Percentiles rank a stretch among this genome's conserved stretches.
Conservation (phyloP, 2,888 invertebrate species). For the Gasteruption jaculator region DNA sequence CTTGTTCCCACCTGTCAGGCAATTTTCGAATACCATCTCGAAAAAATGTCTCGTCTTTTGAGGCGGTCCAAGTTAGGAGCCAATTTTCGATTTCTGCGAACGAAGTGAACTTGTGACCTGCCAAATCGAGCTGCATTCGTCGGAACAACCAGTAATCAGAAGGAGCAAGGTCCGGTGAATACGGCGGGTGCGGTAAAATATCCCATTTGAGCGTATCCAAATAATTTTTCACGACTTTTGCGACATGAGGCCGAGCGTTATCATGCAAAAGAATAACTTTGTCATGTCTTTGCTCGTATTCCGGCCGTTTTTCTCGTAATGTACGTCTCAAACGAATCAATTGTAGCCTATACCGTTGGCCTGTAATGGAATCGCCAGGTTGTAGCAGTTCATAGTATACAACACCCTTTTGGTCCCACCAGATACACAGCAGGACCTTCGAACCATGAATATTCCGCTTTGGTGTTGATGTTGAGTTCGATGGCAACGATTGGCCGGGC, state of each 20-base stretch:
- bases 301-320: conserved; percentile 19
- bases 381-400: conserved; percentile 23
- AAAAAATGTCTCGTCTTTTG: conserved; percentile 17
- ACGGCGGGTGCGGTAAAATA: conserved; percentile 20
- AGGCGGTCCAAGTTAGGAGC: conserved; percentile 15
- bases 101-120: conserved; percentile 20
- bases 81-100: conserved; percentile 19
- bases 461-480: conserved; percentile 24
- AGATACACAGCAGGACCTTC: conserved; percentile 25
- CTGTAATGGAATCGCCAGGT: conserved; percentile 20
- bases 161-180: conserved; percentile 19
- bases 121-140: conserved; percentile 21
- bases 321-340: conserved; percentile 20
- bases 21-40: conserved; percentile 18
- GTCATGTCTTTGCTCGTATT: conserved; percentile 20
- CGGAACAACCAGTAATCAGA: conserved; percentile 24
- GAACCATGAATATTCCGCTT: conserved; percentile 26
- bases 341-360: conserved; percentile 20
- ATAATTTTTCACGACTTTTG: conserved; percentile 20
- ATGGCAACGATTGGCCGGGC: too few relatives aligned
- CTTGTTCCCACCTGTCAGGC: conserved; percentile 22
- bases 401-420: conserved; percentile 22
- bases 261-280: conserved; percentile 28
- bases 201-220: conserved; percentile 25
- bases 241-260: conserved; percentile 26